Conservation (phyloP, 1,140 invertebrate genomes). For the Cephus cinctus region DNA sequence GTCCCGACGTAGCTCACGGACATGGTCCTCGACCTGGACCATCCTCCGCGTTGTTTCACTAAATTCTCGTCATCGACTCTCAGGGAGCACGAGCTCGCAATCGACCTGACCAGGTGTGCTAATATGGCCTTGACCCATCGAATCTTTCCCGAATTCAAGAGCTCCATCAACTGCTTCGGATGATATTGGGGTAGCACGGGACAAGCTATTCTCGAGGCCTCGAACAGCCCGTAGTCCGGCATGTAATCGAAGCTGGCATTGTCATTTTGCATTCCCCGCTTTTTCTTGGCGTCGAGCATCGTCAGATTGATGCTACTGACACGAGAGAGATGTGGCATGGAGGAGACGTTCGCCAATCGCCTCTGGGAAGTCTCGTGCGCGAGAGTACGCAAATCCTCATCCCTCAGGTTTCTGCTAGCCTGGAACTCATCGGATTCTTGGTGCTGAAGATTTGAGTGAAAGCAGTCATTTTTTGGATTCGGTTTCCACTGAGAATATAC, state of each 20-base stretch:
- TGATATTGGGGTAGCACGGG: slow-evolving; percentile 99
- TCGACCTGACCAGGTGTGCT: slow-evolving; percentile 88
- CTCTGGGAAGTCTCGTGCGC: slow-evolving; percentile 71
- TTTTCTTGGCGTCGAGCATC: slow-evolving; percentile 70
- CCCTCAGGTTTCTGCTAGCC: slow-evolving; percentile 74
- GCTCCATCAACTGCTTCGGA: slow-evolving; percentile 97
- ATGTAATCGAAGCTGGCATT: slow-evolving; percentile 70
- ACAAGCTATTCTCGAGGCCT: slow-evolving; percentile 93
- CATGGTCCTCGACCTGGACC: slow-evolving; percentile 83
- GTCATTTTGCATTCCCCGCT: slow-evolving; percentile 63
- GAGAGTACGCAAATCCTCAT: slow-evolving; percentile 75
- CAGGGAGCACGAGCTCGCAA: slow-evolving; percentile 66
- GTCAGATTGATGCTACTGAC: slow-evolving; percentile 82
- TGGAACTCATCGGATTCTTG: slow-evolving; percentile 65
- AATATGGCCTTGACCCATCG: slow-evolving; percentile 97
- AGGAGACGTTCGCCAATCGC: slow-evolving; percentile 68
- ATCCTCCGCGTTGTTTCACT: slow-evolving; percentile 59
- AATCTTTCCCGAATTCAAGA: slow-evolving; percentile 98
- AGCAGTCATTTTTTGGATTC: slow-evolving; percentile 57
- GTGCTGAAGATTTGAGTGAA: slow-evolving; percentile 48
- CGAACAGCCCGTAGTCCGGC: slow-evolving; percentile 94
- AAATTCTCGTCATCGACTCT: slow-evolving; percentile 65
- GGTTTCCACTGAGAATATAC: slow-evolving; percentile 98
- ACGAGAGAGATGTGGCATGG: slow-evolving; percentile 76
- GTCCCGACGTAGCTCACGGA: slow-evolving; percentile 80